These are phyloP conservation scores for Tetranychus piercei DNA, from an alignment of 2,888 invertebrate genomes.

Conservation along the genomic window DNA sequence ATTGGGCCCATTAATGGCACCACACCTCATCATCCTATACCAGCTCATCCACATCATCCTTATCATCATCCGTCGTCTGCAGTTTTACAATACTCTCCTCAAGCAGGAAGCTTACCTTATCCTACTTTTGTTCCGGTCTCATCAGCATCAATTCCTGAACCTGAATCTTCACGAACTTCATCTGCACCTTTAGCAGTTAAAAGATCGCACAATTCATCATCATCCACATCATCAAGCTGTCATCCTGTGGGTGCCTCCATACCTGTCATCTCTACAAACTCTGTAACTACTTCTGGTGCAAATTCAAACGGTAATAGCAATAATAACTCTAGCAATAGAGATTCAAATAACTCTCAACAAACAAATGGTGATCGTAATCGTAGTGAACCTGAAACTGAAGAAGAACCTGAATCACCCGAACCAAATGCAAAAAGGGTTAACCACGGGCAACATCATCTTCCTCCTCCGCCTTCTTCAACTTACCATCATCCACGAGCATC, in stretches of 20 bases:
- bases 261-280: not conserved
- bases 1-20: conserved; percentile 14
- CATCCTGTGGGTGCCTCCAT: not conserved
- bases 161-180: not conserved
- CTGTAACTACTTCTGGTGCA: not conserved
- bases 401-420: conserved; percentile 13
- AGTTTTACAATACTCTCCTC: conserved; percentile 23
- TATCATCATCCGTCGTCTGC: conserved; percentile 11
- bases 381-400: conserved; percentile 3
- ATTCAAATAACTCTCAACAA: not conserved
- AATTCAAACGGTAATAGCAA: not conserved
- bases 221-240: conserved; percentile 5
- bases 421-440: conserved; percentile 12
- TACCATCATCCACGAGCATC: conserved; percentile 22
- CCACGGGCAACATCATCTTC: conserved; percentile 15
- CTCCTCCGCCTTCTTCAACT: conserved; percentile 18
- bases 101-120: conserved; percentile 24
- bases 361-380: not conserved
- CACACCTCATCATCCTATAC: conserved; percentile 23
- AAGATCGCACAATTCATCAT: conserved; percentile 9
- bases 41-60: conserved; percentile 15
- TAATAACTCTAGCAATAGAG: not conserved
- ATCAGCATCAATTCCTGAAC: not conserved
- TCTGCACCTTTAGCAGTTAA: not conserved
- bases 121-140: conserved; percentile 22